phyloP scores from a whole-genome alignment of 2,888 invertebrate genomes.

The Chironomus tentans region DNA sequence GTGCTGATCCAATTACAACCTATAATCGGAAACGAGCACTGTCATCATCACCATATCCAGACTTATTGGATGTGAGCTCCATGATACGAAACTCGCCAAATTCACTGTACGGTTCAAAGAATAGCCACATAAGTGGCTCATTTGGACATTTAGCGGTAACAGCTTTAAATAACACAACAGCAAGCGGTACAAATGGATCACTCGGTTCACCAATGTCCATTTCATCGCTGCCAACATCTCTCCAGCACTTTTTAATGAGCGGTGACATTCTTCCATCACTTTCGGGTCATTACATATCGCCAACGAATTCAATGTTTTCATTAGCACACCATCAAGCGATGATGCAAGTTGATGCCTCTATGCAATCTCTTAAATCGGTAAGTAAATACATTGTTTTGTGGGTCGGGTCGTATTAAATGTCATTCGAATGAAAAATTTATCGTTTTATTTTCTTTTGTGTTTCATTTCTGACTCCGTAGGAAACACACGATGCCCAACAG shows the following conservation, averaged over 20 bases:
- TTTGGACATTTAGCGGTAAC: constrained; percentile 70
- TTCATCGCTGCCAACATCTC: constrained; percentile 40
- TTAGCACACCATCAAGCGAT: constrained; percentile 35
- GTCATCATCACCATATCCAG: constrained; percentile 90
- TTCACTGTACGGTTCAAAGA: constrained; percentile 77
- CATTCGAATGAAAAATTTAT: not conserved
- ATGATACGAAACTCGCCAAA: constrained; percentile 94
- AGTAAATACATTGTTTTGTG: not conserved
- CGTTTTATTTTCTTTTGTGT: not conserved
- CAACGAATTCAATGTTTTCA: constrained; percentile 36
- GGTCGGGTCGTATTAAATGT: not conserved
- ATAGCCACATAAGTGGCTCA: constrained; percentile 85
- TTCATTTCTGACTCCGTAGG: not conserved
- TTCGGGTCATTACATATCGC: constrained; percentile 33
- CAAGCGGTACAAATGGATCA: constrained; percentile 36
- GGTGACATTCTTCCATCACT: constrained; percentile 32
- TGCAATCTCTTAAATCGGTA: constrained; percentile 25
- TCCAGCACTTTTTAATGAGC: constrained; percentile 37
- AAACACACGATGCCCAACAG: constrained; percentile 26
- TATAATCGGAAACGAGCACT: constrained; percentile 83
- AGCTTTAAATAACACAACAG: constrained; percentile 43
- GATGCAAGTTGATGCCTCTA: constrained; percentile 20
- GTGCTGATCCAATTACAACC: constrained; percentile 45
- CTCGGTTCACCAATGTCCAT: constrained; percentile 33
- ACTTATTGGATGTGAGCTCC: constrained; percentile 89